Evolutionary conservation across 2,888 invertebrate genomes (phyloP).

Genomic region (Cosmia pyralina): DNA sequence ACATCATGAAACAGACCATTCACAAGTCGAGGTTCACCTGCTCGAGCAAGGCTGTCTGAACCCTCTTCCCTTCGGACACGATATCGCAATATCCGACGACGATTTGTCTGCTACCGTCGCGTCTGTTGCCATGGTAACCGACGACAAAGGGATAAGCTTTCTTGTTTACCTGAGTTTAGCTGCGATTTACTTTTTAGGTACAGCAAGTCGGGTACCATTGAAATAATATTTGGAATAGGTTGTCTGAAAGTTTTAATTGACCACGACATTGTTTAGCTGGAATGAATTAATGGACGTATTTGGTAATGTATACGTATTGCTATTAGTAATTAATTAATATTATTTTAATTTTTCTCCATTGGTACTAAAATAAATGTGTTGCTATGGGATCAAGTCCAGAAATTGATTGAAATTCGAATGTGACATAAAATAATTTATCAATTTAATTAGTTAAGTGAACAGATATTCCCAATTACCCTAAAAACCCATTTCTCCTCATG

Average conservation of each 20-base stretch:
- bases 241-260: not conserved
- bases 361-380: not conserved
- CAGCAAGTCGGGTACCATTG: not conserved
- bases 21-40: conserved; percentile 13
- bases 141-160: conserved; percentile 35
- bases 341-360: conserved; percentile 1
- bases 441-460: not conserved
- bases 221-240: not conserved
- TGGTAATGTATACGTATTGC: not conserved
- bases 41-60: conserved; percentile 4
- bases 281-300: not conserved
- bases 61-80: not conserved
- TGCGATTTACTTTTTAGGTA: conserved; percentile 9
- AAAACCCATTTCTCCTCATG: not conserved
- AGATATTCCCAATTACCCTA: not conserved
- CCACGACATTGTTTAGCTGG: not conserved
- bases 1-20: not conserved
- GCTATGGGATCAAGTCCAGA: not conserved
- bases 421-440: not conserved
- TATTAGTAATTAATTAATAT: not conserved
- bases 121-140: conserved; percentile 31
- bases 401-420: not conserved
- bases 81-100: conserved; percentile 26
- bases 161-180: conserved; percentile 28
- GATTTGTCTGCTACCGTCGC: conserved; percentile 46